Evolutionary conservation across 2,113 vertebrate genomes (phyloP).

Genomic region (Siniperca knerii): DNA sequence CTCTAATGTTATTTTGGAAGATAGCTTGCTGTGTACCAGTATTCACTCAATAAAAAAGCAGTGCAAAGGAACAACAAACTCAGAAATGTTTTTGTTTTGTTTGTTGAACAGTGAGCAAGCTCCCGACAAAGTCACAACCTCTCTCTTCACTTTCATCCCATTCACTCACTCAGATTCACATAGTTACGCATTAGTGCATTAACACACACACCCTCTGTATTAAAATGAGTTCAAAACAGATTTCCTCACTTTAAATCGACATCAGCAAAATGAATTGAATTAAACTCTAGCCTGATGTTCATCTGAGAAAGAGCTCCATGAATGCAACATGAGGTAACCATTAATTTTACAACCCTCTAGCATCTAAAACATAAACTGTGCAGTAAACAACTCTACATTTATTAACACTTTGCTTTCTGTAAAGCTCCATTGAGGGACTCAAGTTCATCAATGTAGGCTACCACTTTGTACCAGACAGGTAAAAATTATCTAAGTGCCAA

Average conservation of each 20-base stretch:
- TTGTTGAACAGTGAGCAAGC: conserved; percentile 71
- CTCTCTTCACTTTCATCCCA: conserved; percentile 47
- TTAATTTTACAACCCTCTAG: conserved; percentile 62
- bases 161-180: conserved; percentile 58
- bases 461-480: conserved; percentile 57
- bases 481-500: conserved; percentile 57
- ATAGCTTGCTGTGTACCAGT: conserved; percentile 70
- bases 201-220: conserved; percentile 32
- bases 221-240: conserved; percentile 36
- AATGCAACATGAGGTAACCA: conserved; percentile 75
- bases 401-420: conserved; percentile 54
- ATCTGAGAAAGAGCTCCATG: conserved; percentile 50
- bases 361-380: conserved; percentile 62
- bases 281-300: conserved; percentile 49
- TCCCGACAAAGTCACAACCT: conserved; percentile 49
- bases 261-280: conserved; percentile 44
- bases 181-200: conserved; percentile 37
- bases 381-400: conserved; percentile 69
- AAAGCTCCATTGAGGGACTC: conserved; percentile 39
- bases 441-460: conserved; percentile 45
- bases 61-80: conserved; percentile 79
- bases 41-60: conserved; percentile 67
- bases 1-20: conserved; percentile 75
- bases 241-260: conserved; percentile 47
- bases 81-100: conserved; percentile 57